These are phyloP conservation scores for Myrmecophaga tridactyla DNA, from an alignment of 2,113 vertebrate species.

Conservation along the genomic window DNA sequence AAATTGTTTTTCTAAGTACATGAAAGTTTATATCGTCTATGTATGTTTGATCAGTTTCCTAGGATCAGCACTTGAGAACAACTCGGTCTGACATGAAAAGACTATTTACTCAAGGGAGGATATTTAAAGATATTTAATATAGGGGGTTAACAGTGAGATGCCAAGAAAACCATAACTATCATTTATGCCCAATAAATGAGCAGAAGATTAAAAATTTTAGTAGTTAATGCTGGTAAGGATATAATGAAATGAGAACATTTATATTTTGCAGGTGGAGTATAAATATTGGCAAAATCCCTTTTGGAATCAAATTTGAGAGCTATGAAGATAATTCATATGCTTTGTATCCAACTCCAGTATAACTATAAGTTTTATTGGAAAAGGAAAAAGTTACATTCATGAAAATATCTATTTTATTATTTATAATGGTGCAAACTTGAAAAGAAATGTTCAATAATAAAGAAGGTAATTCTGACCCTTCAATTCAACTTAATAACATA, in stretches of 20 bases:
- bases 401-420: conserved; percentile 25
- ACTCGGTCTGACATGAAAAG: not conserved
- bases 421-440: not conserved
- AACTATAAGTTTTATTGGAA: conserved; percentile 17
- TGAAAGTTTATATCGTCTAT: not conserved
- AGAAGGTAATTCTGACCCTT: not conserved
- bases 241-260: not conserved
- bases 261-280: not conserved
- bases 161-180: not conserved
- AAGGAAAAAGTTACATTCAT: conserved; percentile 4
- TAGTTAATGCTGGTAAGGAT: not conserved
- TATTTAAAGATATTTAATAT: not conserved
- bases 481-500: not conserved
- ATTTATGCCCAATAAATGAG: not conserved
- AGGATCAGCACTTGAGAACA: conserved; percentile 4
- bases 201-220: not conserved
- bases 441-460: conserved; percentile 27
- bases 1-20: not conserved
- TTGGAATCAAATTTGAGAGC: not conserved
- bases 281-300: not conserved
- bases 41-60: not conserved
- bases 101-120: not conserved
- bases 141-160: not conserved
- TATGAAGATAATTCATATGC: not conserved
- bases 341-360: not conserved